Evolutionary conservation across 2,113 vertebrate genomes (phyloP), one percentile per base, ranked within the genome.

Genomic region (Rostratula benghalensis): DNA sequence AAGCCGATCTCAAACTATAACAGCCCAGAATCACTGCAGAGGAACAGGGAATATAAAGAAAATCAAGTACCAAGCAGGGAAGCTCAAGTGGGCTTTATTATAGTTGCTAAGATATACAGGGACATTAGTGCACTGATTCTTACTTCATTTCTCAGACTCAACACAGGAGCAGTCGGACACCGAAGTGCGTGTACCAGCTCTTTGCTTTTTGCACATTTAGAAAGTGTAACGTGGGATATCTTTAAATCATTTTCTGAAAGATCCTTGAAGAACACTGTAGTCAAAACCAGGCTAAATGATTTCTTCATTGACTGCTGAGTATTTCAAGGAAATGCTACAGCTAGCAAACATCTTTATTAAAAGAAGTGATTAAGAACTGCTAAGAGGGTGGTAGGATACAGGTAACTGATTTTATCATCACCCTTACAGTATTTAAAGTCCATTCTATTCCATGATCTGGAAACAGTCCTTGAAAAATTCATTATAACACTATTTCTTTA

Each of bases 61-160:
- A 83, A 24, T 9, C 45, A 84, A 71, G 25, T 46, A 84, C 56
- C 63, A 86, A 75, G 61, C 4, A 87, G 20, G 51, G 82, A 93
- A 90, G 83, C 78, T 94, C 79, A 95, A 95, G 75, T 83, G 78
- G 94, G 91, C 91, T 97, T 96, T 97, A 97, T 97, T 97, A 51
- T 28, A 90, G 50, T 45, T 77, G 60, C 65, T 68, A 83, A 67
- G 89, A 91, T 70, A 87, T 83, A 93, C 80, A 95, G 51, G 89
- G 85, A 80, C 43, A 85, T 76, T 45, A 93, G 93, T 93, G 93
- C 90, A 76, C 45, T 54, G 46, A 17, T 69, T 94, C 86, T 75
- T 65, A 33, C 31, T 64, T 86, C 3, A 46, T 88, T 89, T 90
- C 60, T 92, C 89, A 87, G 35, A 56, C 65, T 79, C 56, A 78